Evolutionary conservation across 35 echinoderm and acorn worm species (phyloP).

Genomic region (Anneissia japonica): DNA sequence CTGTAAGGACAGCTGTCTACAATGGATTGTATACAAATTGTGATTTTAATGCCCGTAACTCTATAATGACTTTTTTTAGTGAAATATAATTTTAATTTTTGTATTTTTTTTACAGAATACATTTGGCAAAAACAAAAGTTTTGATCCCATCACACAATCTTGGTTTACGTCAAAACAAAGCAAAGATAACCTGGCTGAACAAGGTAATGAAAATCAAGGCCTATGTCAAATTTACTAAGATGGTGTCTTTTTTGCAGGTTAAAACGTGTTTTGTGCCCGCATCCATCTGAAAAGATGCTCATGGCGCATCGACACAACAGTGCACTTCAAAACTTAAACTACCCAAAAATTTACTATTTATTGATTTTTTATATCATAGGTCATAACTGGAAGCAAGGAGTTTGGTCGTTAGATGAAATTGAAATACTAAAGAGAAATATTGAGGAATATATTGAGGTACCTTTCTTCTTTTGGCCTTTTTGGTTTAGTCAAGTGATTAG

Average conservation of each 20-base stretch:
- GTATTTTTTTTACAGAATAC: neutral
- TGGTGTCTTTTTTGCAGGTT: neutral
- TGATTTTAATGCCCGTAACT: no score
- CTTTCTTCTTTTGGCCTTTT: no score
- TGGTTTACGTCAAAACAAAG: conserved; percentile 92
- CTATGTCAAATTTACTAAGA: neutral
- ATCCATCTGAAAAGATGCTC: neutral
- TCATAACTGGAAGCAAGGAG: conserved; percentile 97
- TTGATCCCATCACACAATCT: conserved; percentile 88
- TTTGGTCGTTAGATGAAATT: conserved; percentile 95
- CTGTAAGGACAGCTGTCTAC: no score
- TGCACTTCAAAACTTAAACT: neutral
- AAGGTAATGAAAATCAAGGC: conserved; percentile 49
- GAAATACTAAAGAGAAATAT: conserved; percentile 80
- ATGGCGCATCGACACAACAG: neutral
- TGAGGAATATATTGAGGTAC: conserved; percentile 89
- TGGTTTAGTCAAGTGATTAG: no score
- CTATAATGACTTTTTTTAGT: no score
- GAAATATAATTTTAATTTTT: no score
- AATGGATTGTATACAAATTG: no score
- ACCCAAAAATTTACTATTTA: neutral
- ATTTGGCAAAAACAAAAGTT: neutral
- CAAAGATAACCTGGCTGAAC: conserved; percentile 73
- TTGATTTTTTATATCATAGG: conserved; percentile 33
- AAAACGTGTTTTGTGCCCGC: neutral